Evolutionary conservation across 2,797 vertebrate species (phyloP).

Genomic region (Prunella strophiata): DNA sequence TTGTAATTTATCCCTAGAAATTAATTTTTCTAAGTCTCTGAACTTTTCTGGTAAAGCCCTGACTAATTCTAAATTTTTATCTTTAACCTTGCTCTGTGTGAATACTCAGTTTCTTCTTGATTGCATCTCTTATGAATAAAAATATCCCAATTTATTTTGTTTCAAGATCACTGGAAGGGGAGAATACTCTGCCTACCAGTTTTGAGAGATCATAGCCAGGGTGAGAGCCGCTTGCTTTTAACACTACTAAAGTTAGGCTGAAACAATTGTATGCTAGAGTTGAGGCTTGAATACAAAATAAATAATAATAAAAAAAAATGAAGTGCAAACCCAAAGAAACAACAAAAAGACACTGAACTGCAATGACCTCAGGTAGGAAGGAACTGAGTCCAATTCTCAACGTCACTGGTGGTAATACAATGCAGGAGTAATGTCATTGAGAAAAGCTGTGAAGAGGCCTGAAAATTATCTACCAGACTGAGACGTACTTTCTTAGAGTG

Average conservation of each 20-base stretch:
- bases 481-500: slow-evolving; percentile 7
- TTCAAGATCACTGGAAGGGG: background rate
- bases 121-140: background rate
- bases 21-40: background rate
- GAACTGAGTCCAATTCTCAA: background rate
- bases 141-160: background rate
- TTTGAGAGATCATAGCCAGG: background rate
- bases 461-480: slow-evolving; percentile 69
- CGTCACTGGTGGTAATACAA: slow-evolving; percentile 19
- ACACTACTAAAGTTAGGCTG: background rate
- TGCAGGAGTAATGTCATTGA: slow-evolving; percentile 4
- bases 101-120: background rate
- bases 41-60: background rate
- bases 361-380: background rate
- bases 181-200: background rate
- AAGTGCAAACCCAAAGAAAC: background rate
- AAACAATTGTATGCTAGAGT: background rate
- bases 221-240: background rate
- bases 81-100: background rate
- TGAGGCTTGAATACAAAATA: background rate
- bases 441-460: slow-evolving; percentile 56
- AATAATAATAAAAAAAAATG: background rate
- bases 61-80: background rate
- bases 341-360: background rate
- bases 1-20: background rate